phyloP scores from a whole-genome alignment of 2,113 vertebrate species.

The Hippocampus zosterae region DNA sequence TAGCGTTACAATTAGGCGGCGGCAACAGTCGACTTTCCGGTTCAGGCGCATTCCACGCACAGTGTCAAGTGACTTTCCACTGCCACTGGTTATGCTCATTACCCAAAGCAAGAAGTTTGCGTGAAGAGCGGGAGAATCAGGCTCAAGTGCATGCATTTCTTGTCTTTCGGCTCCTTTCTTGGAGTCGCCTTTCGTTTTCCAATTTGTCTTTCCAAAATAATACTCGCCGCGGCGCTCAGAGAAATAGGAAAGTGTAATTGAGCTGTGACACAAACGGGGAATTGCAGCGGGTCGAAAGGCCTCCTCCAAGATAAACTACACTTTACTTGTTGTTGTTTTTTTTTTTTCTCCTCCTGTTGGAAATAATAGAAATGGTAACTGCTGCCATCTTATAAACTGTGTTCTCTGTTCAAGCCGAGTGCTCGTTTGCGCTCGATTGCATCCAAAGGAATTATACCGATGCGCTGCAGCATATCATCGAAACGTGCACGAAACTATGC shows the following conservation, averaged over 20 bases:
- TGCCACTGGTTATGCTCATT: constrained; percentile 40
- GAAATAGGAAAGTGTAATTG: constrained; percentile 21
- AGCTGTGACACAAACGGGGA: constrained; percentile 24
- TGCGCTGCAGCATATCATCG: neutral
- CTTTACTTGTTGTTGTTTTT: too few species aligned
- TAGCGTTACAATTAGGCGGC: constrained; percentile 62
- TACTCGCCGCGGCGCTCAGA: constrained; percentile 16
- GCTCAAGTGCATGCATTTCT: constrained; percentile 23
- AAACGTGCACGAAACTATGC: neutral
- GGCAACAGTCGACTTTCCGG: constrained; percentile 41
- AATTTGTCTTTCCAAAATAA: constrained; percentile 7
- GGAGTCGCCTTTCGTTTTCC: neutral
- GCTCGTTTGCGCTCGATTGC: neutral
- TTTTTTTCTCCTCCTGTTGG: neutral
- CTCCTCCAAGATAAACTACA: constrained; percentile 12
- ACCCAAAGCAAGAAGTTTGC: constrained; percentile 31
- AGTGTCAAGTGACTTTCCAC: constrained; percentile 53
- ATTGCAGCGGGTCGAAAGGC: constrained; percentile 32
- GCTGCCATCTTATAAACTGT: neutral
- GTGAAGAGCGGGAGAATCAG: constrained; percentile 39
- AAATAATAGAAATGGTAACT: neutral
- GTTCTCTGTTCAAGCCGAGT: neutral
- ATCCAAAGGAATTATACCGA: neutral
- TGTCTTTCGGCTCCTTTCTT: constrained; percentile 3
- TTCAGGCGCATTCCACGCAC: constrained; percentile 35